Conservation (phyloP, 1,140 invertebrate species). For the Maniola jurtina region DNA sequence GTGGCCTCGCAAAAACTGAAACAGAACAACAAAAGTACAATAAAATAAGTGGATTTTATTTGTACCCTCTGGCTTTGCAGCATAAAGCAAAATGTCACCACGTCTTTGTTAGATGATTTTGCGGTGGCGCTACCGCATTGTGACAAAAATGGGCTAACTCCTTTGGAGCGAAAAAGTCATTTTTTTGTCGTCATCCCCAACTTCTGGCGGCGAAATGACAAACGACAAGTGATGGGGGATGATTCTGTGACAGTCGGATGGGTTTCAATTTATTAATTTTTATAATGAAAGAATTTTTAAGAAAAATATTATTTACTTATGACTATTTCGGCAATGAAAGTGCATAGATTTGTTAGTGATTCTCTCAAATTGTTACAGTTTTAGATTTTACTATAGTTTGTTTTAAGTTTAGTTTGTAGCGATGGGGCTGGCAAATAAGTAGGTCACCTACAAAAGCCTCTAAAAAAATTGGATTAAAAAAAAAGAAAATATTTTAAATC, state of each 20-base stretch:
- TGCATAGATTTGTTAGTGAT: too few species aligned
- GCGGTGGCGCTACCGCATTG: conserved; percentile 67
- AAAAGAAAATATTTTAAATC: too few species aligned
- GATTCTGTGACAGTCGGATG: background rate
- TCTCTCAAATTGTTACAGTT: too few species aligned
- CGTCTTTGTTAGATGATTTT: conserved; percentile 45
- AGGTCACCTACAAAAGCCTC: too few species aligned
- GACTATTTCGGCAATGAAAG: too few species aligned
- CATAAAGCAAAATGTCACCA: conserved; percentile 57
- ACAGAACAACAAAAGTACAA: conserved; percentile 24
- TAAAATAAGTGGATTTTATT: conserved; percentile 38
- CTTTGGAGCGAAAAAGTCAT: conserved; percentile 49
- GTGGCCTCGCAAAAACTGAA: conserved; percentile 2
- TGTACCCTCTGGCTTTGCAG: conserved; percentile 39
- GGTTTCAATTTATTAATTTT: conserved; percentile 11
- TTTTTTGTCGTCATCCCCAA: conserved; percentile 40
- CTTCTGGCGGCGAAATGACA: conserved; percentile 7
- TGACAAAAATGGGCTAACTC: conserved; percentile 31
- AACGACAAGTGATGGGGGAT: background rate
- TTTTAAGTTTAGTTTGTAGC: too few species aligned
- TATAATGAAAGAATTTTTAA: background rate
- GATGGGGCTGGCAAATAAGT: too few species aligned
- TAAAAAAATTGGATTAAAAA: too few species aligned
- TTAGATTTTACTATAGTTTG: too few species aligned
- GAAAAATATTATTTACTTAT: too few species aligned